Conservation (phyloP, 2,797 vertebrate species). For the Siniperca scherzeri region DNA sequence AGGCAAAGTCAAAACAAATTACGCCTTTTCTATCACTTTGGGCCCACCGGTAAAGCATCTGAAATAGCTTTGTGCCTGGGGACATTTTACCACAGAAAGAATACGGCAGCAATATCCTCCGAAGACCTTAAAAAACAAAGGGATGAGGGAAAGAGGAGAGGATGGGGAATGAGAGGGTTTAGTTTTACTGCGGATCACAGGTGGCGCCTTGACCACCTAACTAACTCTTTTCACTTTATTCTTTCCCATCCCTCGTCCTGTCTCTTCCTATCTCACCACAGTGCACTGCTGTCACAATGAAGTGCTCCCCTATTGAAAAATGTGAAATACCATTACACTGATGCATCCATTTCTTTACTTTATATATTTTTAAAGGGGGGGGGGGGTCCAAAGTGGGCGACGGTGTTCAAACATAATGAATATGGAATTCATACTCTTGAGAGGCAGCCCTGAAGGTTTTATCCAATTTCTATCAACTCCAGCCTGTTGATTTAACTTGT, state of each 20-base stretch:
- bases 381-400: conserved; percentile 12
- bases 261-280: conserved; percentile 66
- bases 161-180: conserved; percentile 66
- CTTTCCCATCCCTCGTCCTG: conserved; percentile 40
- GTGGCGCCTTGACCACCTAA: conserved; percentile 77
- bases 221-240: conserved; percentile 76
- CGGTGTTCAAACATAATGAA: conserved; percentile 56
- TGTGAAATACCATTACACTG: conserved; percentile 42
- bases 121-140: conserved; percentile 73
- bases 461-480: conserved; percentile 65
- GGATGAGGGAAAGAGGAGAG: conserved; percentile 59
- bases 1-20: conserved; percentile 87
- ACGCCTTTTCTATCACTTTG: conserved; percentile 83
- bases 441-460: conserved; percentile 60
- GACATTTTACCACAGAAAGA: conserved; percentile 83
- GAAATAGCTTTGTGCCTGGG: conserved; percentile 84
- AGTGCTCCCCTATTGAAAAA: conserved; percentile 46
- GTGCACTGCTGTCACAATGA: conserved; percentile 44
- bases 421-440: conserved; percentile 64
- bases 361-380: neutral
- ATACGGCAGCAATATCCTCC: conserved; percentile 78
- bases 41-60: conserved; percentile 81
- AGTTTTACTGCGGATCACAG: conserved; percentile 77
- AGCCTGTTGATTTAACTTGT: conserved; percentile 69
- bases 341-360: conserved; percentile 18